Conservation (phyloP, 2,113 vertebrate species). For the Neolamprologus fasciatus region DNA sequence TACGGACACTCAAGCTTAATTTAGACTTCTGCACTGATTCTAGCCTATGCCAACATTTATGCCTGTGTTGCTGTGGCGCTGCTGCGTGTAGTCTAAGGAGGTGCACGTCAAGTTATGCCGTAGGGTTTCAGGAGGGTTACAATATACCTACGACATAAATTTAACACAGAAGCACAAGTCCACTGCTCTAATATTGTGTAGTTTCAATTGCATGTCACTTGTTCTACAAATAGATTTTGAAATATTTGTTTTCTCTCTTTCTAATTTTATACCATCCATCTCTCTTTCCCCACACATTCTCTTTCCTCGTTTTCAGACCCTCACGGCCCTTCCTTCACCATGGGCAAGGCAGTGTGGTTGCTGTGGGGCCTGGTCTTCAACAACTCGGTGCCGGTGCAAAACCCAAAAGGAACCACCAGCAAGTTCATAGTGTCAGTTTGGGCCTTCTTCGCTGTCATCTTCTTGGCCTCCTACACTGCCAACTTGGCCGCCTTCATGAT, state of each 20-base stretch:
- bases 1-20: neutral
- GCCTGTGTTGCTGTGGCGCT: neutral
- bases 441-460: slow-evolving; percentile 99
- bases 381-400: slow-evolving; percentile 98
- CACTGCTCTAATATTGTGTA: neutral
- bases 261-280: neutral
- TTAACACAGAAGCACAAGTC: neutral
- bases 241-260: neutral
- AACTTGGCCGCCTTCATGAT: slow-evolving; percentile 99
- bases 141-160: neutral
- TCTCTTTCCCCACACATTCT: neutral
- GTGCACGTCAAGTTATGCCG: neutral
- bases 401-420: slow-evolving; percentile 94
- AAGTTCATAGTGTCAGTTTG: slow-evolving; percentile 98
- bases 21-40: neutral
- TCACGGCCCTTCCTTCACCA: slow-evolving; percentile 95
- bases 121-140: neutral
- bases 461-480: slow-evolving; percentile 98
- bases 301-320: slow-evolving; percentile 70
- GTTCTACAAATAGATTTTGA: neutral
- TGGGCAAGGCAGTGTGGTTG: slow-evolving; percentile 97
- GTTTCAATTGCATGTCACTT: neutral
- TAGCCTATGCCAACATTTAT: neutral
- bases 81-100: neutral
- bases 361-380: slow-evolving; percentile 99